phyloP scores from a whole-genome alignment of 2,888 invertebrate species.

The Matsumyia berberina region DNA sequence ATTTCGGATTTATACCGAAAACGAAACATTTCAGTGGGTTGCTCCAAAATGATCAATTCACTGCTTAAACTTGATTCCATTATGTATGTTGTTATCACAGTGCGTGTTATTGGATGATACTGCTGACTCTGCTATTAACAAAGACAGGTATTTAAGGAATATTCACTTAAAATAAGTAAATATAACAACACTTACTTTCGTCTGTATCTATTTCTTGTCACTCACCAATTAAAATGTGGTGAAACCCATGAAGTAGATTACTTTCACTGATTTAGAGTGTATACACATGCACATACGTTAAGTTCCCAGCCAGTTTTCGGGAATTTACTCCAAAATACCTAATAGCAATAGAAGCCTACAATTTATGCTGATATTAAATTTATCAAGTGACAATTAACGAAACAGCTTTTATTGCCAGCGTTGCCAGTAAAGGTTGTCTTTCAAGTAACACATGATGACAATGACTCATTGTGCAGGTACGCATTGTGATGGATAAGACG shows the following conservation, averaged over 20 bases:
- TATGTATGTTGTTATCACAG: background rate
- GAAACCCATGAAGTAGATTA: background rate
- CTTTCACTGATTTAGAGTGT: background rate
- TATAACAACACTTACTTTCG: no score
- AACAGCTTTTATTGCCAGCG: background rate
- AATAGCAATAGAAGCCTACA: no score
- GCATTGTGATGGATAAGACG: background rate
- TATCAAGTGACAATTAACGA: background rate
- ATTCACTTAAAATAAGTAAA: background rate
- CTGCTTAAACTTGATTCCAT: slow-evolving; percentile 79
- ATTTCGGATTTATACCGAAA: slow-evolving; percentile 95
- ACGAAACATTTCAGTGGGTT: slow-evolving; percentile 91
- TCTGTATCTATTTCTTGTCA: background rate
- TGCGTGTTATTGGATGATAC: background rate
- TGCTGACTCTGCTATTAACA: background rate
- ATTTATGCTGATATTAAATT: no score
- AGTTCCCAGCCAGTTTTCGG: no score
- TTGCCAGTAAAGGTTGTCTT: background rate
- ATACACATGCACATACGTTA: no score
- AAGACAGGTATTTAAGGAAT: background rate
- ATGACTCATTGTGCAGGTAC: background rate
- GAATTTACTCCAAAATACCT: no score
- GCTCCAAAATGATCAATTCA: slow-evolving; percentile 87
- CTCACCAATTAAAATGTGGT: background rate
- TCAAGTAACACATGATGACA: no score